Evolutionary conservation across 2,113 vertebrate species (phyloP).

Genomic region (Nesogale talazaci): DNA sequence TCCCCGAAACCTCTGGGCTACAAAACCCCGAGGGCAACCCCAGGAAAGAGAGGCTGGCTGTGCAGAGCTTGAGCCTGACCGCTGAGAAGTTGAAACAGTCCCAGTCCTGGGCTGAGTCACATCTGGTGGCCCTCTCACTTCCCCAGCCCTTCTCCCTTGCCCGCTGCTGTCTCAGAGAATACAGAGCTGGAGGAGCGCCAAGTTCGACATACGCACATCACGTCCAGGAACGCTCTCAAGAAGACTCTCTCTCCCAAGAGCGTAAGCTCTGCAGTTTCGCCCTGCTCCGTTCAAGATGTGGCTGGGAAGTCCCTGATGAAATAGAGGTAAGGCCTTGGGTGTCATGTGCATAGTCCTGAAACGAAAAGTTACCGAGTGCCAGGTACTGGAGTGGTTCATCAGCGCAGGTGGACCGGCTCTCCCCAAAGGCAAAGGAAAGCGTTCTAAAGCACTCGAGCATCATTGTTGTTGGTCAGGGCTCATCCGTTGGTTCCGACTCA

Average conservation of each 20-base stretch:
- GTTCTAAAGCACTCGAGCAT: too few species aligned
- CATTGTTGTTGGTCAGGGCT: too few species aligned
- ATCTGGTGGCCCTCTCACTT: background rate
- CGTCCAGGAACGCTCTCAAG: background rate
- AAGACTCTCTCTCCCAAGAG: background rate
- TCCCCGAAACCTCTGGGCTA: background rate
- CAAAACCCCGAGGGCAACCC: background rate
- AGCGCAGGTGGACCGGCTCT: too few species aligned
- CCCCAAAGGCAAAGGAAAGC: too few species aligned
- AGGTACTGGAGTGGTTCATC: too few species aligned
- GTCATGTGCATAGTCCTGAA: background rate
- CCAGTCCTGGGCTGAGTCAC: background rate
- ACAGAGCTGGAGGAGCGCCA: background rate
- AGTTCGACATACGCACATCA: background rate
- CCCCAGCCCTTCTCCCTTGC: background rate
- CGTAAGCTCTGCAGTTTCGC: background rate
- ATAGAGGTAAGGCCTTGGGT: background rate
- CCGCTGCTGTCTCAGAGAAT: background rate
- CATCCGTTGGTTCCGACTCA: too few species aligned
- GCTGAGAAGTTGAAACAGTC: background rate
- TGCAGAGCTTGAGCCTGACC: background rate
- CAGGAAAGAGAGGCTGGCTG: too few species aligned
- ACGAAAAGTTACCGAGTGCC: background rate
- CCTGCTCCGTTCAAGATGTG: background rate
- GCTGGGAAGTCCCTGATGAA: background rate